Base-by-base conservation (phyloP, 2,113 vertebrate genomes). In the Pipa parva region DNA sequence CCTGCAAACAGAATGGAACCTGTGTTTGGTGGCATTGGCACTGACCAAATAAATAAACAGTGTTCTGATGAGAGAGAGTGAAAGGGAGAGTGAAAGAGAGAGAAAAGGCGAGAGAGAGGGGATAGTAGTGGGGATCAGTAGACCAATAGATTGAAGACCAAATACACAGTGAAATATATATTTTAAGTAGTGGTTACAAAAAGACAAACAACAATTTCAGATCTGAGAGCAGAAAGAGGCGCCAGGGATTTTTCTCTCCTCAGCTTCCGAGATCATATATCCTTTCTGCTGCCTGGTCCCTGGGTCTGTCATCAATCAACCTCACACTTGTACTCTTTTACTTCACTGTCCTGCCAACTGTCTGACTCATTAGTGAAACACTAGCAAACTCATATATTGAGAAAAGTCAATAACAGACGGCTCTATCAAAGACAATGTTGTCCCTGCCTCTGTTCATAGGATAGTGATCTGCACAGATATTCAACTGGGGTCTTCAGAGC, bases 331-430 rank as follows among this genome's bases (percentile, higher is more conserved):
- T 60, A 69, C 65, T 69, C 65, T 52, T 51, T 69, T 60, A 56
- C 57, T 60, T 49, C 56, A 60, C 65, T 69, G 28, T 60, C 65
- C 65, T 69, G 65, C 65, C 65, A 69, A 69, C 56, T 60, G 65
- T 69, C 65, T 69, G 65, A 69, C 65, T 69, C 65, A 69, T 69
- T 69, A 69, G 65, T 69, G 65, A 69, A 69, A 69, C 65, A 69
- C 65, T 69, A 69, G 65, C 51, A 69, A 59, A 69, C 57, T 57
- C 65, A 49, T 60, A 54, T 57, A 69, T 54, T 28, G 48, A 28
- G 48, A 52, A 46, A 39, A 69, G 65, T 69, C 65, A 69, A 69
- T 69, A 69, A 51, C 57, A 69, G 65, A 52, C 65, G 22, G 46
- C 57, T 60, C 45, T 60, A 46, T 59, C 45, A 26, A n/a, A 68